Conservation (phyloP, 2,888 invertebrate genomes). For the Portevinia maculata region DNA sequence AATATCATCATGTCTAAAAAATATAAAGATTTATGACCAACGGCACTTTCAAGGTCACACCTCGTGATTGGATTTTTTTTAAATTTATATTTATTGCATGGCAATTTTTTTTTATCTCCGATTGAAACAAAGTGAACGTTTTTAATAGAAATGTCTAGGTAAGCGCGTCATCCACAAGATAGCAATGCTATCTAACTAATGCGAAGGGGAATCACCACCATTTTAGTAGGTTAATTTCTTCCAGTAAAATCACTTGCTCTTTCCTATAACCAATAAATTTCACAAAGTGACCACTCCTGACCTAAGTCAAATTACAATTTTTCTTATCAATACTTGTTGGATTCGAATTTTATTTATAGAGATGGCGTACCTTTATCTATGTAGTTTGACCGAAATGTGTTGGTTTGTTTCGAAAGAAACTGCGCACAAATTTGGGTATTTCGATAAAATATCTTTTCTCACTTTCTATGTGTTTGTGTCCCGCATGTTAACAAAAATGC, state of each 20-base stretch:
- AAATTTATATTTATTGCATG: slow-evolving; percentile 42
- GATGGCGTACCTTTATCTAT: no score
- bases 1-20: background rate
- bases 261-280: background rate
- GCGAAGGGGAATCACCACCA: background rate
- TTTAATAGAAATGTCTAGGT: background rate
- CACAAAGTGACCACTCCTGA: slow-evolving; percentile 43
- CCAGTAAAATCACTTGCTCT: slow-evolving; percentile 26
- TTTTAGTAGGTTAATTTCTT: background rate
- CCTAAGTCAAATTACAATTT: slow-evolving; percentile 50
- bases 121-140: background rate
- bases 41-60: slow-evolving; percentile 13
- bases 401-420: background rate
- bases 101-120: slow-evolving; percentile 4
- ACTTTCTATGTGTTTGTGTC: background rate
- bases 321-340: slow-evolving; percentile 36
- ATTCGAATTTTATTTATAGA: slow-evolving; percentile 30
- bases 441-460: background rate
- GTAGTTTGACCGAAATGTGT: slow-evolving; percentile 9
- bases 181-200: background rate
- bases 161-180: background rate
- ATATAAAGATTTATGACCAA: slow-evolving; percentile 3
- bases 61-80: slow-evolving; percentile 49
- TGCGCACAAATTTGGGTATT: background rate
- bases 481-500: slow-evolving; percentile 1